Evolutionary conservation across 2,113 vertebrate species (phyloP).

Genomic region (Gallinago paraguaiae): DNA sequence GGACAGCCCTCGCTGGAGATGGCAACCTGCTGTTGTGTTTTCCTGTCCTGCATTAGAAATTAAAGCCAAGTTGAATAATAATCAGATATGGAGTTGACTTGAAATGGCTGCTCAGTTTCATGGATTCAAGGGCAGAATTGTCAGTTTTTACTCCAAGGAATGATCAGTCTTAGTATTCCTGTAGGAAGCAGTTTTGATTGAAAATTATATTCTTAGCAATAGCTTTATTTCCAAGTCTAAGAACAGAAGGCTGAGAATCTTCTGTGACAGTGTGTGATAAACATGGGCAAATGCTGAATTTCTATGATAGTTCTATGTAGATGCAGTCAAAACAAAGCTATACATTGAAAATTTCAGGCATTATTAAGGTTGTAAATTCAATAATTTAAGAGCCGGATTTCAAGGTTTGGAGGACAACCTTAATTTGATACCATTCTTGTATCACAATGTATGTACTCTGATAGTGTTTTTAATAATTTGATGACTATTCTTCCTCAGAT

Average conservation of each 20-base stretch:
- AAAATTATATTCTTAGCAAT: neutral
- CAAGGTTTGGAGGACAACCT: neutral
- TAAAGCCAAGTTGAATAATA: conserved; percentile 7
- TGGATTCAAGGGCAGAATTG: neutral
- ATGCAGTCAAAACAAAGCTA: conserved; percentile 22
- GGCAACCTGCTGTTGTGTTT: neutral
- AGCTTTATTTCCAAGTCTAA: conserved; percentile 25
- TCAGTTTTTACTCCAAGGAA: neutral
- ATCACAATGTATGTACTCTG: neutral
- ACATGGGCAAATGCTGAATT: conserved; percentile 15
- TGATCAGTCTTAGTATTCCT: neutral
- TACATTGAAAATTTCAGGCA: neutral
- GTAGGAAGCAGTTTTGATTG: neutral
- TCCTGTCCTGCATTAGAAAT: conserved; percentile 7
- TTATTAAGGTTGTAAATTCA: conserved; percentile 2
- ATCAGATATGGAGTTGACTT: neutral
- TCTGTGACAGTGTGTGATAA: conserved; percentile 19
- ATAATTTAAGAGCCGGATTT: neutral
- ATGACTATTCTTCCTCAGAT: neutral
- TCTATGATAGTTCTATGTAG: neutral
- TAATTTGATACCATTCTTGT: neutral
- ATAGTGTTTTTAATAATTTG: neutral
- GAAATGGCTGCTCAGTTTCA: neutral
- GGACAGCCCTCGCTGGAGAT: neutral
- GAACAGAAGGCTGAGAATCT: conserved; percentile 25